Evolutionary conservation across 2,113 vertebrate genomes (phyloP).

Genomic region (Dendrocopos noguchii): DNA sequence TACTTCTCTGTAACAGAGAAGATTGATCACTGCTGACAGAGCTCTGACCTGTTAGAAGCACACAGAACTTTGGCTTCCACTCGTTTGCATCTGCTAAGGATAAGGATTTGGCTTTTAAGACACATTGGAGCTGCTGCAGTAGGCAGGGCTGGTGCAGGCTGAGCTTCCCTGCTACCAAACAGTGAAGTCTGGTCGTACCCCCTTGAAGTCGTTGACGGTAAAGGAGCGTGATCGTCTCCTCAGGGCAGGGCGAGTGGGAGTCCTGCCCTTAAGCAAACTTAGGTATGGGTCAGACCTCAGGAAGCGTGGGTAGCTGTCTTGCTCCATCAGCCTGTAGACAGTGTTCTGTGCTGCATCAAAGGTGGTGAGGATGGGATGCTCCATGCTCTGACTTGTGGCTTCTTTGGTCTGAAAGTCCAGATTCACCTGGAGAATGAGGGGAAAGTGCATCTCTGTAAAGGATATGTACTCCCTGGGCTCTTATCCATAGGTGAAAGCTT

Average conservation of each 20-base stretch:
- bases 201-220: conserved; percentile 84
- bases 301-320: conserved; percentile 93
- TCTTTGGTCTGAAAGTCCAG: conserved; percentile 61
- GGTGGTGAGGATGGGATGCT: conserved; percentile 49
- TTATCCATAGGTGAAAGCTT: neutral
- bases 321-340: conserved; percentile 92
- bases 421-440: conserved; percentile 80
- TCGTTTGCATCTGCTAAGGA: neutral
- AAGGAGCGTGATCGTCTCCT: conserved; percentile 91
- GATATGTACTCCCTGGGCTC: neutral
- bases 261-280: conserved; percentile 76
- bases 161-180: conserved; percentile 73
- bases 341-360: conserved; percentile 88
- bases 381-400: neutral
- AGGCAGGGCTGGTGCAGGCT: neutral
- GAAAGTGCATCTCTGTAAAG: neutral
- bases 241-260: conserved; percentile 70
- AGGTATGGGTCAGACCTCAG: conserved; percentile 87
- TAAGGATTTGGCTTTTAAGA: neutral
- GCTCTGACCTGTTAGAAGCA: neutral
- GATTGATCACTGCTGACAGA: neutral
- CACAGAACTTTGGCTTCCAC: neutral
- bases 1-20: neutral
- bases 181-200: conserved; percentile 67
- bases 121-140: accelerated